A percentile compares a stretch with the other conserved stretches of the same genome.
phyloP scores from a whole-genome alignment of 2,113 vertebrate species.

The Callipepla californica region DNA sequence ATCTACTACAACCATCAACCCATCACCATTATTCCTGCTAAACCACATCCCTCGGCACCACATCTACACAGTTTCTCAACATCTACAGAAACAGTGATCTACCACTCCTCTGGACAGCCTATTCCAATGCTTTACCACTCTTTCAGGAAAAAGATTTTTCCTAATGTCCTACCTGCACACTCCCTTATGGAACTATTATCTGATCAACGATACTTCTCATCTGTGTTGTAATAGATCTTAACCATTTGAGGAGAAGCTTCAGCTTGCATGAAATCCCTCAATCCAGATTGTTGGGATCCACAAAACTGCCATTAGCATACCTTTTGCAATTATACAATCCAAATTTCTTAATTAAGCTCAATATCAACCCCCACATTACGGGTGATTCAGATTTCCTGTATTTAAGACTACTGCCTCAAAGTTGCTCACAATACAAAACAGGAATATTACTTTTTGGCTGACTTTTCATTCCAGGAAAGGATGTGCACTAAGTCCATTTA shows the following conservation, averaged over 20 bases:
- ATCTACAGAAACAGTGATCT: too few relatives aligned
- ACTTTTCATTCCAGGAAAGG: background rate
- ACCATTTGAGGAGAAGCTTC: background rate
- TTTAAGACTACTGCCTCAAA: background rate
- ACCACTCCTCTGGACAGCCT: too few relatives aligned
- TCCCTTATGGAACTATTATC: too few relatives aligned
- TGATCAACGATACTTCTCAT: background rate
- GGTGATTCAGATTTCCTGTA: rapidly evolving
- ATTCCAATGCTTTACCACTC: too few relatives aligned
- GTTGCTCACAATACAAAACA: background rate
- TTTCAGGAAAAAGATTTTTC: too few relatives aligned
- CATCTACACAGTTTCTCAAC: too few relatives aligned
- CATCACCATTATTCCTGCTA: too few relatives aligned
- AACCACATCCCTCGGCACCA: too few relatives aligned
- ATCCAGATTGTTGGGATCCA: rapidly evolving
- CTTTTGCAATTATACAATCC: background rate
- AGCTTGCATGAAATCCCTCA: background rate
- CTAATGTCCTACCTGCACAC: too few relatives aligned
- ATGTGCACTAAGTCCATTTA: background rate
- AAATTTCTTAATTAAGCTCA: background rate
- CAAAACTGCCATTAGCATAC: background rate
- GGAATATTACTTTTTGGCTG: background rate
- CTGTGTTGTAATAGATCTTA: background rate
- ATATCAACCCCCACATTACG: background rate
- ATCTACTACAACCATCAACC: too few relatives aligned